A percentile compares a stretch with the other conserved stretches of the same genome.
Evolutionary conservation across 2,888 invertebrate genomes (phyloP).

Genomic region (Zaprionus lineosus): DNA sequence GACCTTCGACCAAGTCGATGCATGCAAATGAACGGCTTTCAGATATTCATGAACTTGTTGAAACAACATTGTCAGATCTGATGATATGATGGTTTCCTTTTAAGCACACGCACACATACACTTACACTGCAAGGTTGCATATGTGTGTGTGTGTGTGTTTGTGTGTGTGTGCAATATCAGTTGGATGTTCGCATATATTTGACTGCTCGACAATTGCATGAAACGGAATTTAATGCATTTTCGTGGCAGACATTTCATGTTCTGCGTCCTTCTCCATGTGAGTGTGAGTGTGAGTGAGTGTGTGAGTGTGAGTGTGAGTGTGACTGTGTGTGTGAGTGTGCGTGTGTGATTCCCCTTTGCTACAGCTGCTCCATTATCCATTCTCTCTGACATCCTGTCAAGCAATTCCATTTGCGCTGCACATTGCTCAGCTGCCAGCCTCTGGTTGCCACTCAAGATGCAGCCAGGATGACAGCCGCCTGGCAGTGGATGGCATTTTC

Average conservation of each 20-base stretch:
- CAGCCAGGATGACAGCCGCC: conserved; percentile 64
- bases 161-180: no score
- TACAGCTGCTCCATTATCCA: conserved; percentile 25
- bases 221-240: conserved; percentile 49
- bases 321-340: no score
- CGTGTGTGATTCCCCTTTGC: neutral
- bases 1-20: neutral
- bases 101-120: no score
- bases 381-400: conserved; percentile 35
- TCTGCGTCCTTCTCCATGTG: neutral
- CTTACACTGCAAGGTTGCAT: no score
- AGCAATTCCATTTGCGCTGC: conserved; percentile 67
- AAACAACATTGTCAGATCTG: conserved; percentile 30
- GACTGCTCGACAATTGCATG: conserved; percentile 15
- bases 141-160: no score
- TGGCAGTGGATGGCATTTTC: conserved; percentile 58
- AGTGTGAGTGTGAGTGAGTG: no score
- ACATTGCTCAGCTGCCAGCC: conserved; percentile 43
- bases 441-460: conserved; percentile 39
- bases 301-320: no score
- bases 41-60: conserved; percentile 43
- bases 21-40: conserved; percentile 38
- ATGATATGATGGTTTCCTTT: no score
- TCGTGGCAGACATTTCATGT: conserved; percentile 3
- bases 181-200: no score